Percentiles rank a stretch among this genome's conserved stretches.
Conservation (phyloP, 2,113 vertebrate species). For the Boleophthalmus pectinirostris region DNA sequence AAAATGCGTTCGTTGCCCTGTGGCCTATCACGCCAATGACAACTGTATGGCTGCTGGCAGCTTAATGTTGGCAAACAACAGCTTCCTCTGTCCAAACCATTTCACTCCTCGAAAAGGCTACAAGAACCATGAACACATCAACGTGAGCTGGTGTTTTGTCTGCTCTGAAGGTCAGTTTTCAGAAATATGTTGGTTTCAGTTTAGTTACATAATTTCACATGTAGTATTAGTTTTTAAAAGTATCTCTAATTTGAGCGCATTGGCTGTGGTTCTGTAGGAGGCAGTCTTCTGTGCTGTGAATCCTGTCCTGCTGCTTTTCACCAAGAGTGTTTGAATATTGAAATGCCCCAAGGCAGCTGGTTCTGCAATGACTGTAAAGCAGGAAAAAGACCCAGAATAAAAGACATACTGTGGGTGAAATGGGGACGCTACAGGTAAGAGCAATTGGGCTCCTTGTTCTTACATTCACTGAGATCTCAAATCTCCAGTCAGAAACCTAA, state of each 20-base stretch:
- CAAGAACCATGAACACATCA: slow-evolving; percentile 97
- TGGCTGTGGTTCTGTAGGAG: slow-evolving; percentile 78
- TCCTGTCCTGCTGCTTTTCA: slow-evolving; percentile 98
- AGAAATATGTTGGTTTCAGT: too few relatives aligned
- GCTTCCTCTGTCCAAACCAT: slow-evolving; percentile 97
- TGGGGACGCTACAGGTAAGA: slow-evolving; percentile 93
- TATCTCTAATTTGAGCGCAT: background rate
- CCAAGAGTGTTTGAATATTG: slow-evolving; percentile 96
- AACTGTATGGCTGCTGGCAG: slow-evolving; percentile 96
- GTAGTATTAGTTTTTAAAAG: background rate
- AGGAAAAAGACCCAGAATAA: slow-evolving; percentile 94
- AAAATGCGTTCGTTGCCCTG: slow-evolving; percentile 97
- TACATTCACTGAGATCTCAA: background rate
- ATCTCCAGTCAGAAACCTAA: background rate
- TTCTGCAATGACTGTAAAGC: slow-evolving; percentile 98
- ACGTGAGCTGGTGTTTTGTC: slow-evolving; percentile 99
- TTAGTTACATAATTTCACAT: too few relatives aligned
- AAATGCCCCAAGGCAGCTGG: slow-evolving; percentile 98
- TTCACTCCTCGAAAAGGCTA: slow-evolving; percentile 92
- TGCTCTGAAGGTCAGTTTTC: slow-evolving; percentile 92
- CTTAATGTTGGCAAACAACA: slow-evolving; percentile 93
- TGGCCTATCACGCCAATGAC: slow-evolving; percentile 96
- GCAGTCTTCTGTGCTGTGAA: slow-evolving; percentile 97
- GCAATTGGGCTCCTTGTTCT: too few relatives aligned
- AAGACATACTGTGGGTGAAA: slow-evolving; percentile 98